Evolutionary conservation across 2,888 invertebrate genomes (phyloP), one percentile per base, ranked within the genome.

Genomic region (Tachina grossa): DNA sequence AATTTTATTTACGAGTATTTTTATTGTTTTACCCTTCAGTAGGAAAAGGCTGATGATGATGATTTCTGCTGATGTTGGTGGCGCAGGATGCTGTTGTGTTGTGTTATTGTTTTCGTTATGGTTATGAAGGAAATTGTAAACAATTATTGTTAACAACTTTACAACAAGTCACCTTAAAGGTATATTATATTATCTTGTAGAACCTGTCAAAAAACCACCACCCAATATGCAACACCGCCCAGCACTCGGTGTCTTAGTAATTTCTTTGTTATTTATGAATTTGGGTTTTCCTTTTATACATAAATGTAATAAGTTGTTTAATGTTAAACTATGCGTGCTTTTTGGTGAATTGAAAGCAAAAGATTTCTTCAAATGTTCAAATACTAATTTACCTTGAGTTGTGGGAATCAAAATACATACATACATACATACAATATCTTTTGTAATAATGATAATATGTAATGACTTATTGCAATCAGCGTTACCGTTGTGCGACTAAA

Each of bases 81-180:
- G 61, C n/a, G 55, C 51, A 66, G 74, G 82, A 85, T 83, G 85
- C 83, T 82, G 68, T 19, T 13, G 31, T 31, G 1, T 31, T 31
- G 6, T 53, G 59, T 76, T 79, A 80, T 79, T 85, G 85, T 85
- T 83, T 79, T 85, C 66, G 83, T 85, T 72, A 79, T 83, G 85
- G 85, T 85, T 83, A 68, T 65, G 31, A 83, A 80, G 85, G 72
- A 83, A 72, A 83, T 71, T 83, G 85, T 85, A 83, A 85, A 79
- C 85, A 85, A 83, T 83, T 59, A 79, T 83, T 83, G 85, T 83
- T 83, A 83, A 83, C 83, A 85, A 85, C 65, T 85, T 83, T 83
- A 79, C 61, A 77, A 77, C 39, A 83, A 82, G 83, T 75, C 79
- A 85, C 85, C 85, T 85, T 79, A 45, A 83, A 85, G 85, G 85